phyloP scores from a whole-genome alignment of 1,140 invertebrate species.

The Ruditapes philippinarum region DNA sequence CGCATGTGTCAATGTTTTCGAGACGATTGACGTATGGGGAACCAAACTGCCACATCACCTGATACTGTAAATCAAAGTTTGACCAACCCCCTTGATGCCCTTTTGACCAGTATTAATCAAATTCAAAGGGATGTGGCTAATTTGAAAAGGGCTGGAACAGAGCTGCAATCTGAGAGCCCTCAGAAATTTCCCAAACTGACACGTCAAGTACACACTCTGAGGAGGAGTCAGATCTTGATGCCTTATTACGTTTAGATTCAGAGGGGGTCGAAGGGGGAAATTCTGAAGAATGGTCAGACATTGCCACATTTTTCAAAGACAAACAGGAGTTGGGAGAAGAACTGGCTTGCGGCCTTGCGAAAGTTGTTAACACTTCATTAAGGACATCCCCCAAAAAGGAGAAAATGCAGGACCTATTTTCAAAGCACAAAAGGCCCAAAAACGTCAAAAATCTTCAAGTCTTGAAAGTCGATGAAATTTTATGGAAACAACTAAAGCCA shows the following conservation, averaged over 20 bases:
- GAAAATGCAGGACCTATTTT: neutral
- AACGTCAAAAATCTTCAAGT: constrained; percentile 4
- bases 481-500: no score
- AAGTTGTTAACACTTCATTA: neutral
- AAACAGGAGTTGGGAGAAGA: neutral
- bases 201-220: neutral
- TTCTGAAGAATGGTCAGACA: neutral
- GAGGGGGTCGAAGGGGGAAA: neutral
- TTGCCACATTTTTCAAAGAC: neutral
- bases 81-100: neutral
- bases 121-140: no score
- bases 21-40: neutral
- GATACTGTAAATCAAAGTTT: neutral
- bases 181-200: neutral
- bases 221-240: neutral
- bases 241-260: neutral
- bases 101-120: no score
- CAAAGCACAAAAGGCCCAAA: neutral
- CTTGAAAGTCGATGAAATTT: neutral
- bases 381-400: neutral
- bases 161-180: neutral
- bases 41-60: neutral
- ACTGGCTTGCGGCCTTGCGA: neutral
- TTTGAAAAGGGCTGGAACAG: neutral
- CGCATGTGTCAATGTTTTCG: neutral